Evolutionary conservation across 2,113 vertebrate genomes (phyloP).

Genomic region (Lasiurus cinereus): DNA sequence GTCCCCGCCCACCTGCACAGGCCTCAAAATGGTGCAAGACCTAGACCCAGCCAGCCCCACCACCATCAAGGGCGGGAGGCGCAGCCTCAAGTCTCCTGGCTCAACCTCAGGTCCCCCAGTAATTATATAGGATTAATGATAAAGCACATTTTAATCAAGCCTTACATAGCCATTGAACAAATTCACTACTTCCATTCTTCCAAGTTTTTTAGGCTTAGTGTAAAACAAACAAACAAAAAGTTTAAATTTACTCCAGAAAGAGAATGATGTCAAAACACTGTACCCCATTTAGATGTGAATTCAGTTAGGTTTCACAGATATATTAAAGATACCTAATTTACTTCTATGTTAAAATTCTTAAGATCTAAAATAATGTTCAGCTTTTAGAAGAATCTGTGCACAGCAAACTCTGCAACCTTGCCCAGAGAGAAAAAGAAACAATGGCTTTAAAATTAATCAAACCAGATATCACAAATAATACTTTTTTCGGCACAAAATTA

Average conservation of each 20-base stretch:
- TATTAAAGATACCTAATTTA: not conserved
- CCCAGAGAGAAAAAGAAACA: not conserved
- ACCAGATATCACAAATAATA: not conserved
- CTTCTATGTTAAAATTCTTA: constrained; percentile 29
- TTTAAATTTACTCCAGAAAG: constrained; percentile 17
- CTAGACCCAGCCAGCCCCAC: too few relatives aligned
- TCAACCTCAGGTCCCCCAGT: too few relatives aligned
- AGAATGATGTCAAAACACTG: constrained; percentile 45
- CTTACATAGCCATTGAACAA: not conserved
- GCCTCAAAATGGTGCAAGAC: too few relatives aligned
- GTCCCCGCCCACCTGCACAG: too few relatives aligned
- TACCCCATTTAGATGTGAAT: not conserved
- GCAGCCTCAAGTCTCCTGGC: too few relatives aligned
- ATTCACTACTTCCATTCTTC: not conserved
- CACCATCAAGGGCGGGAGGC: too few relatives aligned
- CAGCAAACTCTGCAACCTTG: not conserved
- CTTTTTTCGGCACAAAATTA: not conserved
- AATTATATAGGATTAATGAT: not conserved
- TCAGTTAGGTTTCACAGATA: not conserved
- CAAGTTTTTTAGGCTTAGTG: not conserved
- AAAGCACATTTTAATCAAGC: not conserved
- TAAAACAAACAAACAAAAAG: not conserved
- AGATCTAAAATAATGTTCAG: constrained; percentile 39
- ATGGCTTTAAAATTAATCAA: not conserved
- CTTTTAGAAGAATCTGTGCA: not conserved